Evolutionary conservation across 2,888 invertebrate genomes (phyloP).

Genomic region (Cataglyphis altisquamis): DNA sequence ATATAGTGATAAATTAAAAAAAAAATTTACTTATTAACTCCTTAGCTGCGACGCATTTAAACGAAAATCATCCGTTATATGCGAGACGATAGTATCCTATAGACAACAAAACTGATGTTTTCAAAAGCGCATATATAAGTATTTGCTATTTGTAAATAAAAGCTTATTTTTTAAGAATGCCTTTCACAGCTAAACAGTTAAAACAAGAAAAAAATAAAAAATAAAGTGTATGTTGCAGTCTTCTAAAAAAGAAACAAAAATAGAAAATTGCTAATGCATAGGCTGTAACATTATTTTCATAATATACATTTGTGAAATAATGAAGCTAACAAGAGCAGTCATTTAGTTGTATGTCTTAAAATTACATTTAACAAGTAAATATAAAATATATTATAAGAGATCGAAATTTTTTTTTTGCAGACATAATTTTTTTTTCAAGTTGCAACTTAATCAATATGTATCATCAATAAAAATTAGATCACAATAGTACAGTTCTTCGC

Average conservation of each 20-base stretch:
- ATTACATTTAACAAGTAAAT: conserved; percentile 18
- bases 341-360: conserved; percentile 21
- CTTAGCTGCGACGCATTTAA: neutral
- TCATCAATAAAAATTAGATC: conserved; percentile 74
- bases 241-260: conserved; percentile 13
- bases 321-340: neutral
- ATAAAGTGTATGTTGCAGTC: neutral
- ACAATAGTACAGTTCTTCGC: conserved; percentile 73
- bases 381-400: conserved; percentile 31
- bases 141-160: neutral
- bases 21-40: neutral
- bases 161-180: neutral
- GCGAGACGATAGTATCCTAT: neutral
- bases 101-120: neutral
- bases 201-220: neutral
- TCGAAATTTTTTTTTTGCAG: conserved; percentile 6
- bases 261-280: neutral
- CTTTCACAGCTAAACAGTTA: neutral
- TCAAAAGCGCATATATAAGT: neutral
- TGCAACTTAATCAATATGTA: conserved; percentile 56
- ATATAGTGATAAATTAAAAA: neutral
- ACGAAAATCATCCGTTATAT: neutral
- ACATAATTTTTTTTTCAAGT: conserved; percentile 16
- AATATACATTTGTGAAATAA: neutral
- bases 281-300: conserved; percentile 5